Base-by-base conservation (phyloP, 2,113 vertebrate genomes). In the Aegithalos caudatus region DNA sequence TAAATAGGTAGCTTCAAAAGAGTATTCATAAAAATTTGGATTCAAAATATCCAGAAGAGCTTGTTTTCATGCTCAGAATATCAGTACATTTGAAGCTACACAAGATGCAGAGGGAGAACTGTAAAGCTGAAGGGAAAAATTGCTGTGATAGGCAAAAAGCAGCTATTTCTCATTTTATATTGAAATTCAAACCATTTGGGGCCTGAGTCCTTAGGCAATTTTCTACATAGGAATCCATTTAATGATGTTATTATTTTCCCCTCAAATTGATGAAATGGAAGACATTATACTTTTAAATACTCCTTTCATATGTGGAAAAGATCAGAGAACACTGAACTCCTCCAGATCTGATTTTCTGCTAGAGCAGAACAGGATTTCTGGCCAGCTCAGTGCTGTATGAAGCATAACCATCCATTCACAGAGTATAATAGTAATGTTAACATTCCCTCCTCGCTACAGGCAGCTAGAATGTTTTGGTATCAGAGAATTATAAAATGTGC, bases 281-380 rank as follows among this genome's bases (percentile, higher is more conserved):
- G 61, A 67, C 48, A 94, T 92, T 94, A 91, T 86, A 95, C 48
- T 91, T 97, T 92, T 86, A 95, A 97, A 94, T 95, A 94, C 64
- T 88, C 74, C 51, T 90, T 91, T 92, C 86, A 71, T 67, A 90
- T 44, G 44, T 92, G 80, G 22, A 65, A 95, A 67, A 78, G 86
- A 83, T 91, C 71, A 79, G 79, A 95, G 69, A 91, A 92, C 64
- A 56, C 9, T 37, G 21, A 90, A 78, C 65, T 90, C 66, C 67
- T 92, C 60, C 56, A 74, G 60, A 95, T 91, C 38, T 64, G 60
- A 88, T 87, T 91, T 86, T 92, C 80, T 90, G 31, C 53, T 84
- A 64, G 29, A 81, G 29, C 56, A 91, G 71, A 91, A 45, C 11
- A 79, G 29, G 61, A 76, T 94, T 94, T 94, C 64, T 65, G 86